Conservation (phyloP, 2,797 vertebrate species). For the Acrossocheilus fasciatus region DNA sequence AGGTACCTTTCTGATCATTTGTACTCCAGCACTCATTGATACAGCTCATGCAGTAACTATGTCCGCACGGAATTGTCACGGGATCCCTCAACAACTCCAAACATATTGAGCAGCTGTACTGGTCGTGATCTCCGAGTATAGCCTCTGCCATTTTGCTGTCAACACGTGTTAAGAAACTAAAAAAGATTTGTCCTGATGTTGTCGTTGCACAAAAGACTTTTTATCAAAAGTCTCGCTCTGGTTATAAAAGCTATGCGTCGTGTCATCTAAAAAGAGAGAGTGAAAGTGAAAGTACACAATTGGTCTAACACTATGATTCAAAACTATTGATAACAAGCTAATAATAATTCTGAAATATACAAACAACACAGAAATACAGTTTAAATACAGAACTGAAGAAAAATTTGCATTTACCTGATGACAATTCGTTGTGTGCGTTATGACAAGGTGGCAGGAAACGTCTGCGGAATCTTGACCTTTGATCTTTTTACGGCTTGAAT, state of each 20-base stretch:
- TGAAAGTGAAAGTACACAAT: conserved; percentile 48
- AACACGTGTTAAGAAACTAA: not conserved
- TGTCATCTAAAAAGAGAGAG: conserved; percentile 22
- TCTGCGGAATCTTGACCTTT: conserved; percentile 32
- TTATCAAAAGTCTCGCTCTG: not conserved
- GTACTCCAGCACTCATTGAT: conserved; percentile 52
- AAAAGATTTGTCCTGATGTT: not conserved
- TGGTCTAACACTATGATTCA: not conserved
- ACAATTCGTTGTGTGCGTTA: not conserved
- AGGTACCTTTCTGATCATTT: not conserved
- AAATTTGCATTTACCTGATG: not conserved
- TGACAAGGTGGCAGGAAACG: not conserved
- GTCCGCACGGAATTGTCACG: conserved; percentile 63
- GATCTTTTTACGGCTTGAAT: not conserved
- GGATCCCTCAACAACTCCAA: conserved; percentile 58
- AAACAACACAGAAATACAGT: not conserved
- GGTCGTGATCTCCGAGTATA: conserved; percentile 26
- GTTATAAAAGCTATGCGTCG: not conserved
- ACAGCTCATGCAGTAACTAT: conserved; percentile 58
- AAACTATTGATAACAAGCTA: not conserved
- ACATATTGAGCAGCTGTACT: conserved; percentile 60
- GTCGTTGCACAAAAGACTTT: not conserved
- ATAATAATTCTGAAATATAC: not conserved
- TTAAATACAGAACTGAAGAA: not conserved
- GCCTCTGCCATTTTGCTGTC: conserved; percentile 39